Evolutionary conservation across 2,113 vertebrate genomes (phyloP), one percentile per base, ranked within the genome.

Genomic region (Pseudonaja textilis): DNA sequence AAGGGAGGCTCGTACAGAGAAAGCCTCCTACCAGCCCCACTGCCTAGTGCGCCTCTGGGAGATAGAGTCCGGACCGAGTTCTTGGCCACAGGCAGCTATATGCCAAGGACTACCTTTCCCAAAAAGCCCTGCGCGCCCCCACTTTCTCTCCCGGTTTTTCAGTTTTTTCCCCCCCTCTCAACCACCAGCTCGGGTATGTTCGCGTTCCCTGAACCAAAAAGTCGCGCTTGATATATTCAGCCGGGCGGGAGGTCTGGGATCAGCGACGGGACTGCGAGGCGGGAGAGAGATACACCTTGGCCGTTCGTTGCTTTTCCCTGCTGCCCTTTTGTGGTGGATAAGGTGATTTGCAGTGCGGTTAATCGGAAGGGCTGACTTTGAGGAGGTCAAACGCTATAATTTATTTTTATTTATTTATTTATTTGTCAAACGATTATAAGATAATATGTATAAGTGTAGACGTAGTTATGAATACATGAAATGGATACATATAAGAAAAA

Each of bases 101-200:
- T 3, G 22, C 9, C 1, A 0, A 0, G 59, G 96, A 97, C 96
- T 96, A 97, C 95, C 91, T 6, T 96, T 96, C 95, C 97, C 96
- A 54, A 22, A 50, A 10, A 5, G 61, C 90, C 2, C 55, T 23
- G 92, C 88, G 59, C 92, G 4, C 5, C 0, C 20, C 12, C 39
- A 20, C 25, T 23, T 52, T 52, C 61, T 81, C 93, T 85, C 85
- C 81, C 92, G n/a, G 12, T 5, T 86, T 94, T 89, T 26, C 59
- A 26, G 25, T 85, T 29, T 29, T 55, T 34, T 22, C 54, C 90
- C 91, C 39, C 52, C 42, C 34, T 2, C 42, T 89, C 89, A 34
- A 57, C 29, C 56, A 9, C 92, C 39, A 8, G 7, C n/a, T 0
- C 55, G 16, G 1, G 22, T n/a, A 39, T 4, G 0, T 22, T 4